phyloP scores from a whole-genome alignment of 2,797 vertebrate genomes.

The Apogon hyalosoma region DNA sequence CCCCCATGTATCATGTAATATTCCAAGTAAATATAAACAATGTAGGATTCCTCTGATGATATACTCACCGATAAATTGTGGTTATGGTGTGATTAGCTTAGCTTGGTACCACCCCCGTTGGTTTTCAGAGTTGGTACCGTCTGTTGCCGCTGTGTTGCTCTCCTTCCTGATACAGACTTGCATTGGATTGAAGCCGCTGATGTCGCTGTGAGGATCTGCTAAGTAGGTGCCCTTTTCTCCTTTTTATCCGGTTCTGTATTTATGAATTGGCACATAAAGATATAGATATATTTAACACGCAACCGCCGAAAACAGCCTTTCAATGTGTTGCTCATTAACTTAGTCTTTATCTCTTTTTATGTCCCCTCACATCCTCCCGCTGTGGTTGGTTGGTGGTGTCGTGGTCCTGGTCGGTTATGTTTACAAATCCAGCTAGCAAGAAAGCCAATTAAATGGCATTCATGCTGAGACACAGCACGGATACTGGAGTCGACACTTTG shows the following conservation, averaged over 20 bases:
- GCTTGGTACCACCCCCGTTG: constrained; percentile 4
- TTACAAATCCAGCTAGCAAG: constrained; percentile 61
- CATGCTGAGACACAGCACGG: constrained; percentile 2
- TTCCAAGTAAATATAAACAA: fast-evolving
- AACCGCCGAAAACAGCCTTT: fast-evolving
- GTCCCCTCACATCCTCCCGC: constrained; percentile 40
- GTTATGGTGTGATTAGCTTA: background rate
- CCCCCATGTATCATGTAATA: fast-evolving
- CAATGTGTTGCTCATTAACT: constrained; percentile 8
- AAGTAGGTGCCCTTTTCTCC: constrained; percentile 39
- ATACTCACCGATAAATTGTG: fast-evolving
- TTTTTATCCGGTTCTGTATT: background rate
- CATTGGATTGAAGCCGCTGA: constrained; percentile 44
- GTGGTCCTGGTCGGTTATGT: constrained; percentile 63
- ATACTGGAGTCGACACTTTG: constrained; percentile 9
- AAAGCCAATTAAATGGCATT: constrained; percentile 32
- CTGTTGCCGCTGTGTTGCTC: constrained; percentile 81
- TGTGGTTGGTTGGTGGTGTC: constrained; percentile 49
- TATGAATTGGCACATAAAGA: background rate
- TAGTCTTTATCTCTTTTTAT: constrained; percentile 30
- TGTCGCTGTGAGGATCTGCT: constrained; percentile 42
- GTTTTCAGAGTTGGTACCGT: constrained; percentile 62
- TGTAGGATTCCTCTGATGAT: fast-evolving
- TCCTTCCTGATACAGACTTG: constrained; percentile 76
- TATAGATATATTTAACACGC: fast-evolving